phyloP scores from a whole-genome alignment of 2,113 vertebrate genomes.

The Capreolus pygargus region DNA sequence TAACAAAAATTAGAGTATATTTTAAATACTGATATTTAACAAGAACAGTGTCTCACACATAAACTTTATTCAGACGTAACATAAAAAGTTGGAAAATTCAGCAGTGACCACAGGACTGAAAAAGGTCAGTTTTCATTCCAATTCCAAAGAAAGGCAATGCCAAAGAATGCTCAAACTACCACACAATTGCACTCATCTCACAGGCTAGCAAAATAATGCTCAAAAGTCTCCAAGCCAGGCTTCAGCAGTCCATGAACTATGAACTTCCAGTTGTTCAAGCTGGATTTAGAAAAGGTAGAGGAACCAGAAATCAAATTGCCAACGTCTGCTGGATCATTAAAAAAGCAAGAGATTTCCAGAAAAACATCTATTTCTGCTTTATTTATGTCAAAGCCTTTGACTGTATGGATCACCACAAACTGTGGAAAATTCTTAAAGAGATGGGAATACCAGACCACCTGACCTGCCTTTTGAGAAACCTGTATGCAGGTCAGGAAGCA shows the following conservation, averaged over 20 bases:
- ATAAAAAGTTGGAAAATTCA: neutral
- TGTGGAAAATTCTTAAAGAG: neutral
- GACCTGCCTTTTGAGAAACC: neutral
- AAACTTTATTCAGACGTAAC: neutral
- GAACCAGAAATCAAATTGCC: too few relatives aligned
- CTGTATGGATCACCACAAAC: neutral
- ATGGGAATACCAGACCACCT: neutral
- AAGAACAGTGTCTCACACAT: neutral
- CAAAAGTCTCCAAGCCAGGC: neutral
- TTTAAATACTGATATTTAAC: constrained; percentile 38
- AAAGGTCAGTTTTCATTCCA: neutral
- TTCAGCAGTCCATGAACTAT: neutral
- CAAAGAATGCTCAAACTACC: neutral
- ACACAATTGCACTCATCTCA: neutral
- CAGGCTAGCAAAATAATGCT: neutral
- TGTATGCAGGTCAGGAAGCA: neutral
- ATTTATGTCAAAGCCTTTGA: neutral
- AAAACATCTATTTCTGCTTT: neutral
- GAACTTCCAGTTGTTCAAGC: neutral
- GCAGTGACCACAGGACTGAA: neutral
- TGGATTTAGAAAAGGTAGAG: neutral
- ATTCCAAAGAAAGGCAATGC: neutral
- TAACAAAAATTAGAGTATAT: neutral
- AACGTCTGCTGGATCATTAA: neutral
- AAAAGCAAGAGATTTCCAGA: neutral